Evolutionary conservation across 2,113 vertebrate species (phyloP), one percentile per base, ranked within the genome.

Genomic region (Orientallactaga bullata): DNA sequence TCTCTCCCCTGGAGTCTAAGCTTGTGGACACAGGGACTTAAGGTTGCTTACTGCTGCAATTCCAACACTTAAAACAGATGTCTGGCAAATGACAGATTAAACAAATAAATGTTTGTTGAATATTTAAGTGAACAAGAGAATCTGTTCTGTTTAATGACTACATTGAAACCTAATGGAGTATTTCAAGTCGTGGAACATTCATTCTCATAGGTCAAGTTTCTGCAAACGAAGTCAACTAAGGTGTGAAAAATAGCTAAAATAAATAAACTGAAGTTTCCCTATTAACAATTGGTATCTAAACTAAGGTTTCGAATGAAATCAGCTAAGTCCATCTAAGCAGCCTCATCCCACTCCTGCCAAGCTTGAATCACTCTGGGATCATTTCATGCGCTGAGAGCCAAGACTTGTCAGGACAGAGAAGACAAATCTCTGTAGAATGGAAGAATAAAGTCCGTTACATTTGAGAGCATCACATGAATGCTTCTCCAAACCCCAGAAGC

Each of bases 111-210:
- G 73, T 37, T 68, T 63, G 37, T 83, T 85, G n/a, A 89, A 93
- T 86, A 65, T 79, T n/a, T 73, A 82, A 66, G 23, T 42, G 13
- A 93, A 78, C 26, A 74, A 90, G 78, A 81, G 72, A 66, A 81
- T 77, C 6, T 66, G 28, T 60, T 9, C 74, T 51, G 23, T 63
- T 73, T 74, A 82, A 16, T 30, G 79, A 88, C 35, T 72, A 81
- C 47, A 35, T 82, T 60, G 78, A 73, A 86, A 89, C 3, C 23
- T n/a, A 73, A 55, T 35, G 28, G 21, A 66, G 72, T 60, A 51
- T 10, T 89, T 47, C 18, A 21, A 73, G 71, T 72, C 18, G 74
- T 83, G n/a, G 32, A 37, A 71, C 17, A 30, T 58, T 61, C 84
- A 55, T 77, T 90, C 42, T 51, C 17, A 39, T 60, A 91, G 80